These are phyloP conservation scores for Linyphia triangularis DNA, from an alignment of 2,888 invertebrate genomes.

Conservation along the genomic window DNA sequence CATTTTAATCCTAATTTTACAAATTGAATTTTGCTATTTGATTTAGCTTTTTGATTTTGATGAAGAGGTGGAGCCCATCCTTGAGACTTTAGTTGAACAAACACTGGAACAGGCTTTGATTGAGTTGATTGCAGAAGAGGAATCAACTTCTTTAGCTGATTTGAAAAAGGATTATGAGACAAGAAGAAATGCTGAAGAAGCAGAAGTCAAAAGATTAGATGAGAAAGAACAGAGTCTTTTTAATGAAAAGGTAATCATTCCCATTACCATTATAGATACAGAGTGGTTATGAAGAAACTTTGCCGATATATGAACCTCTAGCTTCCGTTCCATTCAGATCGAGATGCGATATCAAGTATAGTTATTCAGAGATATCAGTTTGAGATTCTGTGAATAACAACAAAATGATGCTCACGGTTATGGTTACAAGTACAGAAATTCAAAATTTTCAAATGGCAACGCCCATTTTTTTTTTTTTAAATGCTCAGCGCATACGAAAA, in stretches of 20 bases:
- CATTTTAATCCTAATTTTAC: too few species aligned
- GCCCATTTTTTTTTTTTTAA: too few species aligned
- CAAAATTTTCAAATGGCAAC: too few species aligned
- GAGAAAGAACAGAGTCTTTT: slow-evolving; percentile 87
- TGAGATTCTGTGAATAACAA: too few species aligned
- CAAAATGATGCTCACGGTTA: too few species aligned
- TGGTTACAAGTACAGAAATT: too few species aligned
- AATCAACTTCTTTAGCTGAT: slow-evolving; percentile 88
- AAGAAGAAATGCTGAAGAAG: slow-evolving; percentile 89
- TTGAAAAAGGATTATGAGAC: slow-evolving; percentile 88
- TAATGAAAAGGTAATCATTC: slow-evolving; percentile 85
- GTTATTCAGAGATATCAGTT: too few species aligned
- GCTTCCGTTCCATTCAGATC: too few species aligned
- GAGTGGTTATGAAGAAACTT: too few species aligned
- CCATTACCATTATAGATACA: not conserved
- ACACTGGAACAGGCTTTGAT: slow-evolving; percentile 92
- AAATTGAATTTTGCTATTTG: slow-evolving; percentile 52
- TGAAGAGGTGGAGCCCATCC: slow-evolving; percentile 91
- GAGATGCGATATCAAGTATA: too few species aligned
- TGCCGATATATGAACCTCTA: too few species aligned
- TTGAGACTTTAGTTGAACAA: slow-evolving; percentile 93
- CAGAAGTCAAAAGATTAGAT: slow-evolving; percentile 89
- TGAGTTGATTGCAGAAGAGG: slow-evolving; percentile 96
- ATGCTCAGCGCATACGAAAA: too few species aligned
- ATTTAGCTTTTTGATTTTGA: slow-evolving; percentile 92